Conservation (phyloP, 2,888 invertebrate genomes). For the Galerucella pusilla region DNA sequence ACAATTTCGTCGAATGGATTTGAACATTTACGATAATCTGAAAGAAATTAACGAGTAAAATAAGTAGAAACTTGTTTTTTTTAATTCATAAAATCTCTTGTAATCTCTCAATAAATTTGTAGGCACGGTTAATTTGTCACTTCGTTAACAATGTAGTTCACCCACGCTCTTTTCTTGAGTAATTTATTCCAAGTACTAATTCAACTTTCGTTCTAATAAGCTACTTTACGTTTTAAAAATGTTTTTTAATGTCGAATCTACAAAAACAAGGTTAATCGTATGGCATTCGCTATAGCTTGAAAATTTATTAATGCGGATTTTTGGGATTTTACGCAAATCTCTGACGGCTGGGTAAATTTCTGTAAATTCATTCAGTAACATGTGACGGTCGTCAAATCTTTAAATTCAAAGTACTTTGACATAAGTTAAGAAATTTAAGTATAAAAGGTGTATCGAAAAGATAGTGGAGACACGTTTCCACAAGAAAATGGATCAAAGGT, state of each 20-base stretch:
- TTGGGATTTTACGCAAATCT: background rate
- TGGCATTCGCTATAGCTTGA: background rate
- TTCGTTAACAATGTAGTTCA: constrained; percentile 10
- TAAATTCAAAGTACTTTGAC: no score
- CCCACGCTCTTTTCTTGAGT: background rate
- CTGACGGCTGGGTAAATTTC: background rate
- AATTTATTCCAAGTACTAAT: constrained; percentile 8
- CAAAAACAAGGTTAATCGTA: constrained; percentile 13
- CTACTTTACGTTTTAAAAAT: background rate
- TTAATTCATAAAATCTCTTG: no score
- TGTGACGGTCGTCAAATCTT: no score
- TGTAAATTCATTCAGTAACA: no score
- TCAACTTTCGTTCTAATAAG: constrained; percentile 10
- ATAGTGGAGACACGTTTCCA: no score
- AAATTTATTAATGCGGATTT: background rate
- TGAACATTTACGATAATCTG: no score
- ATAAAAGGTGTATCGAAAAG: no score
- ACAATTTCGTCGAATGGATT: no score
- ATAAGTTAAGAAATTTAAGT: no score
- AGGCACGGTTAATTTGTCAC: constrained; percentile 8
- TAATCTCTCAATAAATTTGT: background rate
- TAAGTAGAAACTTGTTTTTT: no score
- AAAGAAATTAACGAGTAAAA: no score
- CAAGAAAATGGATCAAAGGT: no score
- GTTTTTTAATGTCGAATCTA: constrained; percentile 6